Base-by-base conservation (phyloP, 2,888 invertebrate species). In the Ephialtes manifestator region DNA sequence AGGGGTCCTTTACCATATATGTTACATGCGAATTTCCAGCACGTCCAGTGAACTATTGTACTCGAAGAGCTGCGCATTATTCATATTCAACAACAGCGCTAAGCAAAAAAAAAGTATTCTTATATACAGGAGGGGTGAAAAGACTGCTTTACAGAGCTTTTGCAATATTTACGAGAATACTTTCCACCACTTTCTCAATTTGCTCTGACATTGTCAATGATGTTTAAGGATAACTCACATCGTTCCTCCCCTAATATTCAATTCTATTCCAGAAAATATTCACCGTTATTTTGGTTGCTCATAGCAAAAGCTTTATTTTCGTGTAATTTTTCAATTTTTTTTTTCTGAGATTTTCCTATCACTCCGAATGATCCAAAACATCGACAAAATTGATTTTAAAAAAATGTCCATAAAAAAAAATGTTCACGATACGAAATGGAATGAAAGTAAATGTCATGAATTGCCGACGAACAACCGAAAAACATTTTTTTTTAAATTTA, bases 91-190 rank as follows among this genome's bases (percentile, higher is more conserved):
- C 86, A 80, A 74, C 86, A 76, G 79, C 84, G 76, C 79, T 82
- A 84, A 76, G 76, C 82, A 71, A 78, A 84, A 71, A 78, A 84
- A 81, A 88, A 87, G 83, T 83, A 87, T 88, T 83, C 82, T 46
- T 84, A 84, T 77, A 84, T 28, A 13, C 24, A 4, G 28, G 58
- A 15, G 11, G 31, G 60, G 75, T 51, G 82, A 75, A 48, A 39
- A 65, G 81, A 65, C 35, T 60, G 68, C 84, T 58, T 67, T 71
- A 35, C 58, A 74, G 77, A 65, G 75, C 81, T 79, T 65, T 75
- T 81, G 74, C 46, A 65, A 70, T 63, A 85, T 70, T 55, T 15
- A 71, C 43, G 15, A 43, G 4, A 20, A 72, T 39, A 24, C 58
- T 55, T 71, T 68, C 20, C n/a, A n/a, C n/a, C n/a, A n/a, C n/a